Base-by-base conservation (phyloP, 2,888 invertebrate species). In the Epistrophe eligans region DNA sequence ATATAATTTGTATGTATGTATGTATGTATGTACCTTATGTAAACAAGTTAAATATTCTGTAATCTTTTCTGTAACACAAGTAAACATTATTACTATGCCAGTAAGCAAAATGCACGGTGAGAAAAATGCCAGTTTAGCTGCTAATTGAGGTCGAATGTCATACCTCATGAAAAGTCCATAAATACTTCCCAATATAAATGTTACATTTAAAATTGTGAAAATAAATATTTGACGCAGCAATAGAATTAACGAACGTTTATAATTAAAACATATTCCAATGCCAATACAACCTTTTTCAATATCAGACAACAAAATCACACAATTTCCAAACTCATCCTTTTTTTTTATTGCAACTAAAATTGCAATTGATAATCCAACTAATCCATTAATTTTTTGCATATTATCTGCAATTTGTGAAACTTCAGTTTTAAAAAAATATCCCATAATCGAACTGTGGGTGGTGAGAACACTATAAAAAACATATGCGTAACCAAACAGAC, bases 401-500 rank as follows among this genome's bases (percentile, higher is more conserved):
- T 89, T 89, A 64, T 93, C 93, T 1, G 92, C 92, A 40, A 92
- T 79, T 77, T 90, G 88, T 0, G 92, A 92, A 48, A 93, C 91
- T 55, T 92, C 89, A 11, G 91, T 91, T 45, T 91, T 90, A 57
- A 93, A 92, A 81, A 93, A 93, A 77, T 91, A 92, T 4, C 90
- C 91, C 43, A 92, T 90, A 88, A 93, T 91, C 8, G 92, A 92
- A 32, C 91, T 91, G 32, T 91, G 82, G 38, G 89, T 76, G 2
- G 89, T 60, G 40, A 91, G 88, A 0, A 92, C 90, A n/a, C 89
- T 77, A 4, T 90, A 70, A 50, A 91, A 92, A 73, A 91, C 90
- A 72, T 90, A 91, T 76, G 89, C 89, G 48, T 91, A 92, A 85
- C 90, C 89, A 35, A 88, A 88, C n/a, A 92, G 62, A 84, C 92